phyloP scores from a whole-genome alignment of 2,797 vertebrate species.

The Gymnothorax reevesii region DNA sequence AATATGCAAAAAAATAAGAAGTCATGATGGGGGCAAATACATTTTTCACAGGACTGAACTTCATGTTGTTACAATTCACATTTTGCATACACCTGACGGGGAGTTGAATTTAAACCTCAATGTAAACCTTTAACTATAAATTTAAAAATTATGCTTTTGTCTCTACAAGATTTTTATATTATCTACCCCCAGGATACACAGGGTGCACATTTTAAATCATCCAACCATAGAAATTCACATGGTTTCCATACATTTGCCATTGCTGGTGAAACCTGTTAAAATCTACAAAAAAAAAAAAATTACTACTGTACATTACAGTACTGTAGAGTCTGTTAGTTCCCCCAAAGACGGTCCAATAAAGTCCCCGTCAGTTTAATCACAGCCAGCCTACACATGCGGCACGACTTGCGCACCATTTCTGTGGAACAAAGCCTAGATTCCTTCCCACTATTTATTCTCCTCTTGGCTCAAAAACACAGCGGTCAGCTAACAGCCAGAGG shows the following conservation, averaged over 20 bases:
- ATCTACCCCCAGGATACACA: not conserved
- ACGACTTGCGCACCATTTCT: not conserved
- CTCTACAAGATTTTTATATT: not conserved
- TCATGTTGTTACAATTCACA: not conserved
- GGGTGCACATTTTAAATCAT: not conserved
- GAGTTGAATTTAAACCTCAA: not conserved
- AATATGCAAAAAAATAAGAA: too few relatives aligned
- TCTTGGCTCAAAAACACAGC: not conserved
- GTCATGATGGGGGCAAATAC: too few relatives aligned
- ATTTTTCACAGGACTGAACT: not conserved
- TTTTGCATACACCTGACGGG: not conserved
- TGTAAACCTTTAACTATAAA: not conserved
- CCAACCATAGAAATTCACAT: not conserved
- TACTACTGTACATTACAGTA: too few relatives aligned
- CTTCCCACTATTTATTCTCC: not conserved
- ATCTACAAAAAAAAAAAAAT: too few relatives aligned
- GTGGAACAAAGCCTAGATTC: not conserved
- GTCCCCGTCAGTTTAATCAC: not conserved
- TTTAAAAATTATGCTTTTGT: not conserved
- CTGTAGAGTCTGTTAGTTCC: not conserved
- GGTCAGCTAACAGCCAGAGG: not conserved
- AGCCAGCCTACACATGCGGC: not conserved
- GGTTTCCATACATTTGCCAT: not conserved
- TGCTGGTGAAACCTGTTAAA: not conserved
- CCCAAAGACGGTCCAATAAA: not conserved